Evolutionary conservation across 2,888 invertebrate genomes (phyloP), one percentile per base, ranked within the genome.

Genomic region (Schizaphis graminum): DNA sequence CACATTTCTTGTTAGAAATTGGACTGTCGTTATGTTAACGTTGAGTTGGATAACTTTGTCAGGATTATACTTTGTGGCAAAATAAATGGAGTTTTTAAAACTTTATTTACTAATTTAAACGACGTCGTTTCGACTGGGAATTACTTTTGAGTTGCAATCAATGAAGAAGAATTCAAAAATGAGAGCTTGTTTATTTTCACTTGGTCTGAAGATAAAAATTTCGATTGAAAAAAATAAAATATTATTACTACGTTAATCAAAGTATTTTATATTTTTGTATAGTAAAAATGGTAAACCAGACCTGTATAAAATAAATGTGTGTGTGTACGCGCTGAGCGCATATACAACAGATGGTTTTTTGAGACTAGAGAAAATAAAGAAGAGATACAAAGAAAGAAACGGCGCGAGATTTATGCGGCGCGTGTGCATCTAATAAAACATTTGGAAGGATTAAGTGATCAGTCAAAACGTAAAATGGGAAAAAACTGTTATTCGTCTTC

Each of bases 261-360:
- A 91, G 35, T 84, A n/a, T 90, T n/a, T n/a, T 13, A 53, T 77
- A 35, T 49, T 49, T 11, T 84, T 89, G n/a, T 77, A 11, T 77
- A 11, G 35, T 77, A 49, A 49, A 77, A 91, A 67, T 26, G n/a
- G 67, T 77, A 24, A 35, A 67, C 21, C 1, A 47, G n/a, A 91
- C 26, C 24, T 49, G 44, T 28, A 41, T 5, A 53, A 44, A 26
- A 86, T 41, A 49, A 67, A 87, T 26, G n/a, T 56, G 41, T 53
- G 53, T 24, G 35, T 77, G 5, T 67, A 0, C n/a, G 41, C 41
- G 35, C 21, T 7, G 21, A 16, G 53, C 7, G 28, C 11, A 41
- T 67, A n/a, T 24, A 93, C 90, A 94, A 94, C 94, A 94, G 67
- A 94, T 94, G 94, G 86, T 94, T 91, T 47, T 49, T n/a, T 24